Base-by-base conservation (phyloP, 2,888 invertebrate genomes). In the Tuta absoluta region DNA sequence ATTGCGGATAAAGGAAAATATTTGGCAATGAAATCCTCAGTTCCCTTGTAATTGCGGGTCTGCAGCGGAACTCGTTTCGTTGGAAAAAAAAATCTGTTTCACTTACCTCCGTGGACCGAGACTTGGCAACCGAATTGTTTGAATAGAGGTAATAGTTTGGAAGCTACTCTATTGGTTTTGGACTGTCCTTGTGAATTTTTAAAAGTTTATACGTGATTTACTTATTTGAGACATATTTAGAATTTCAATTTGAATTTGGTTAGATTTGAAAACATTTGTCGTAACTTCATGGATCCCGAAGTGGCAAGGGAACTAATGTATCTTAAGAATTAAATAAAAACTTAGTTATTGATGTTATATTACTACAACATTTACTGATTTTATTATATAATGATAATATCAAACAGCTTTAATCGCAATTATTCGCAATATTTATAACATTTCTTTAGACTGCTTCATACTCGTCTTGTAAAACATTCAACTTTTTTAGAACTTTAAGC, bases 1-100 rank as follows among this genome's bases (percentile, higher is more conserved):
- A 65, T 66, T 72, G 68, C 76, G 77, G 80, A 80, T 82, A 83
- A 87, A 86, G 80, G 85, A 88, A 89, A 89, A 89, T 89, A 88
- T 89, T 89, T 87, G 87, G 81, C 85, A 87, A 88, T 87, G 85
- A 87, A 87, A 89, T 87, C 85, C 81, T 84, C 77, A 75, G 84
- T 73, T 77, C 76, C 74, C 74, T 77, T 80, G 85, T 89, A 88
- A 89, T 89, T 87, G 86, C 77, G 81, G 76, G 69, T 66, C 74
- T 67, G 75, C 72, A 72, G 74, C 66, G 67, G 72, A 66, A 68
- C 72, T 72, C 72, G 67, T 67, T 70, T 60, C 62, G 45, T 65
- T 19, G 62, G 61, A 66, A 65, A 65, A 65, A 65, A 67, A 65
- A 57, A 49, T 59, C 61, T 67, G 48, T 65, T 61, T 63, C 63